Percentiles rank a stretch among this genome's conserved stretches.
phyloP scores from a whole-genome alignment of 2,113 vertebrate genomes.

The Crotalus helleri region DNA sequence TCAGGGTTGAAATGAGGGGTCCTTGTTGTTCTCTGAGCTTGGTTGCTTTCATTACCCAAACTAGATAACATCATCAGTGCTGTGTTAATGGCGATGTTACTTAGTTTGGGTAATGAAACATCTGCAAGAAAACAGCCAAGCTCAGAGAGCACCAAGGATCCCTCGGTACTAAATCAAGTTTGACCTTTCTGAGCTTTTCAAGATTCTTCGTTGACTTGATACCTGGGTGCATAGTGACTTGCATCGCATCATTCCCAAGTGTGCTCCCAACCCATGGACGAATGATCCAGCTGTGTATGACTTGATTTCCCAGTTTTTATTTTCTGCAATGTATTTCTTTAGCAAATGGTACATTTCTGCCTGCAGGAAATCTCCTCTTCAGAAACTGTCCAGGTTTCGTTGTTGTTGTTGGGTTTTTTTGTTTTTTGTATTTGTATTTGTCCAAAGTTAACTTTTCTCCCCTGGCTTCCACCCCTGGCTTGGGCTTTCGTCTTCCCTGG shows the following conservation, averaged over 20 bases:
- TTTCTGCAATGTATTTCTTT: neutral
- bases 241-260: no score
- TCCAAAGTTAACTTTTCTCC: constrained; percentile 8
- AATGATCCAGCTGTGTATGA: neutral
- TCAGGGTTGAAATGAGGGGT: no score
- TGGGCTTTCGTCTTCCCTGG: neutral
- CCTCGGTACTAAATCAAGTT: neutral
- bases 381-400: neutral
- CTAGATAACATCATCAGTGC: no score
- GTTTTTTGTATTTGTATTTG: neutral
- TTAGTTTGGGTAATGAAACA: no score
- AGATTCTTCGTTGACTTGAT: neutral
- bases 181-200: neutral
- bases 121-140: no score
- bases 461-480: neutral
- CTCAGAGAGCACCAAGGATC: no score
- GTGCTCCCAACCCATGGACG: neutral
- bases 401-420: no score
- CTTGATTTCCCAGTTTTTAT: neutral
- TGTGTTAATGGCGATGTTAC: no score
- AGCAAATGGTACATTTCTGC: neutral
- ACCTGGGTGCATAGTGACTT: neutral
- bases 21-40: no score
- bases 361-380: neutral
- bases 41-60: no score